Base-by-base conservation (phyloP, 2,113 vertebrate species). In the Rana temporaria region DNA sequence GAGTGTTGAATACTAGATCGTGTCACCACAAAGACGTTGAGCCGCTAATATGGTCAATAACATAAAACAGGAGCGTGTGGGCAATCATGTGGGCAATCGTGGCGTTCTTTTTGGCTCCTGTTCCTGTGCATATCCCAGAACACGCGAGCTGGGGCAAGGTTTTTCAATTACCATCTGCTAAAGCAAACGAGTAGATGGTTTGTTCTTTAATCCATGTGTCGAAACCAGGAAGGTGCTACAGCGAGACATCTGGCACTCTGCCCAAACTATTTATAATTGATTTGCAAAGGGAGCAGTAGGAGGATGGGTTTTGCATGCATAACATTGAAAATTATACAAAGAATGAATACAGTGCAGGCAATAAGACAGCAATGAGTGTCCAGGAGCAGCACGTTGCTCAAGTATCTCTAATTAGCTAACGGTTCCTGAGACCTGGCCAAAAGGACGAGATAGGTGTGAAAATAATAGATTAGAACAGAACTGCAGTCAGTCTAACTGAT, bases 101-200 rank as follows among this genome's bases (percentile, higher is more conserved):
- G 24, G 63, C 26, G 26, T 22, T 26, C 52, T 67, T 67, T 53
- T 67, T 78, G 62, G 62, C 63, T 78, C 76, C 24, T 67, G 42
- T 67, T 67, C 52, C 62, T 62, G 78, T 70, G 65, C 53, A 80
- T 66, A 70, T 80, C 55, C 34, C 56, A 70, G 55, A 70, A 68
- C 78, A 80, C 38, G 24, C 9, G 48, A 64, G 34, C 68, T 68
- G 60, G 68, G 38, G 59, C 79, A 72, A 81, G 79, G 69, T 82
- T 82, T 82, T 74, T 76, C 63, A 83, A 76, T 76, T 74, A 74
- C 80, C 72, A 83, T 83, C 81, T 83, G 81, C 72, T 83, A 76
- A 83, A 76, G 26, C 72, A 83, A 75, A 82, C 16, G 62, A 66
- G 64, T 76, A 83, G 53, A 66, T 73, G 70, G 71, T 76, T 83